Evolutionary conservation across 2,113 vertebrate species (phyloP).

Genomic region (Microtus montanus): DNA sequence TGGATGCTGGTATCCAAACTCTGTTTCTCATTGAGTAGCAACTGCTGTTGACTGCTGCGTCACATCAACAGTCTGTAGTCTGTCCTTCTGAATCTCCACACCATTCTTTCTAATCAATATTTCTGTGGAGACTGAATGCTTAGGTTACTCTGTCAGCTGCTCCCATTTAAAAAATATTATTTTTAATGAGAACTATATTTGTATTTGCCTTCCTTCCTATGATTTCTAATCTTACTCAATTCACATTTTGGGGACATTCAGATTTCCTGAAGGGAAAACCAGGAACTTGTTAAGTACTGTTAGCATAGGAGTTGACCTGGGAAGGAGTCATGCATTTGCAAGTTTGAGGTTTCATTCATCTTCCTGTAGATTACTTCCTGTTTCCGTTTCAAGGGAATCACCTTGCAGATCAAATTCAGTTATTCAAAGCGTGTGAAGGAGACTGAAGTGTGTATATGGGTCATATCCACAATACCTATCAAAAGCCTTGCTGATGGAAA

Average conservation of each 20-base stretch:
- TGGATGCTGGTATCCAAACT: not conserved
- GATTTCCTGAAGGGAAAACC: slow-evolving; percentile 1
- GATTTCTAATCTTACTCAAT: not conserved
- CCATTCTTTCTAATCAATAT: not conserved
- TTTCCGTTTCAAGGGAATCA: slow-evolving; percentile 16
- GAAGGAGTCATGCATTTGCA: not conserved
- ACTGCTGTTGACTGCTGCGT: not conserved
- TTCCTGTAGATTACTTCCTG: not conserved
- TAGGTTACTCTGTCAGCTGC: not conserved
- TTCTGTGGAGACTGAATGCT: not conserved
- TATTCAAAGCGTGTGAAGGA: slow-evolving; percentile 49
- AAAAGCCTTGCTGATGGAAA: not conserved
- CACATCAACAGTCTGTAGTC: not conserved
- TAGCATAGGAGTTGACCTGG: not conserved
- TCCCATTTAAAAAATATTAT: not conserved
- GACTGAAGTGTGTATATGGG: not conserved
- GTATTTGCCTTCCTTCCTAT: not conserved
- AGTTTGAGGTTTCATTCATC: not conserved
- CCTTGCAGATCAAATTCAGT: slow-evolving; percentile 11
- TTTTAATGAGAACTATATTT: not conserved
- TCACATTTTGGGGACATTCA: not conserved
- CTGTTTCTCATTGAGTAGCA: not conserved
- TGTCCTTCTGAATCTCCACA: not conserved
- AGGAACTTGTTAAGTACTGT: not conserved
- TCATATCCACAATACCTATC: not conserved